Conservation (phyloP, 2,797 vertebrate species). For the Lagocephalus sceleratus region DNA sequence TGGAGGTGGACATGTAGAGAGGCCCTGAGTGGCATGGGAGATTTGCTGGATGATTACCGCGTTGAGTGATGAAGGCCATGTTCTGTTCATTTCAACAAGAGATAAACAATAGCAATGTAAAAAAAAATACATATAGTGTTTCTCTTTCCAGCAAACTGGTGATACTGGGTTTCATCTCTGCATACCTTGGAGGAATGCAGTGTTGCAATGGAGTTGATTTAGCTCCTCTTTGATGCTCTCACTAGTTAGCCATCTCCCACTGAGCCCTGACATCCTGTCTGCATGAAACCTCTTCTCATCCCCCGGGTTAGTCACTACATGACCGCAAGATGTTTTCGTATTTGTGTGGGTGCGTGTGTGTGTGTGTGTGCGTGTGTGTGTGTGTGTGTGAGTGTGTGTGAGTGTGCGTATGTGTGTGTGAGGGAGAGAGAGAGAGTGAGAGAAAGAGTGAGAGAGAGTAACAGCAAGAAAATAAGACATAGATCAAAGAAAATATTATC, state of each 20-base stretch:
- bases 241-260: slow-evolving; percentile 69
- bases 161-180: slow-evolving; percentile 44
- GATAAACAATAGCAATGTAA: too few species aligned
- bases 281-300: slow-evolving; percentile 69
- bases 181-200: slow-evolving; percentile 62
- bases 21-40: slow-evolving; percentile 57
- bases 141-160: slow-evolving; percentile 33
- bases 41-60: slow-evolving; percentile 51
- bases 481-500: slow-evolving; percentile 13
- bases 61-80: slow-evolving; percentile 39
- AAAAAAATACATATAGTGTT: not conserved
- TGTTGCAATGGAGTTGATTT: slow-evolving; percentile 63
- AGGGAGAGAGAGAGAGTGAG: slow-evolving; percentile 10
- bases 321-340: slow-evolving; percentile 65
- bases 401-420: not conserved
- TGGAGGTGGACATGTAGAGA: slow-evolving; percentile 23
- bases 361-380: slow-evolving; percentile 11
- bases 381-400: not conserved
- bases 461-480: slow-evolving; percentile 20
- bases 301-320: slow-evolving; percentile 69
- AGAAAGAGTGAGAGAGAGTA: slow-evolving; percentile 13
- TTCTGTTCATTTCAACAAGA: slow-evolving; percentile 10
- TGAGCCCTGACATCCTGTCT: slow-evolving; percentile 74
- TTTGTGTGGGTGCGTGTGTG: slow-evolving; percentile 30
- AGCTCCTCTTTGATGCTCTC: slow-evolving; percentile 70